Percentiles rank a stretch among this genome's conserved stretches.
Evolutionary conservation across 2,888 invertebrate species (phyloP).

Genomic region (Epinotia brunnichana): DNA sequence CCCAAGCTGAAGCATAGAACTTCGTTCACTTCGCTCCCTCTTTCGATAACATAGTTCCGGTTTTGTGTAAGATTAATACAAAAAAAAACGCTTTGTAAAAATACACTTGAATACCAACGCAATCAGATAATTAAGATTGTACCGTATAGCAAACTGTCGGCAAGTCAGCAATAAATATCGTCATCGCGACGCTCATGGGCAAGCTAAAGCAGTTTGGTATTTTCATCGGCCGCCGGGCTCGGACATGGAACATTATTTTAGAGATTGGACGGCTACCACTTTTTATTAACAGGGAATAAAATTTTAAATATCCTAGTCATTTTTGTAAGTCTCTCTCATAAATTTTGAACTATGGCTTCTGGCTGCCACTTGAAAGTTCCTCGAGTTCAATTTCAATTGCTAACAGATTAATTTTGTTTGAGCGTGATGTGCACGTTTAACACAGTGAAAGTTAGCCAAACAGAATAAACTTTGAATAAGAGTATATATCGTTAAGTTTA

Average conservation of each 20-base stretch:
- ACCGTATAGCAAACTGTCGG: conserved; percentile 4
- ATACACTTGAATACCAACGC: too few relatives aligned
- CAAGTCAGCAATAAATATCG: conserved; percentile 41
- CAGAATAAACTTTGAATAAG: neutral
- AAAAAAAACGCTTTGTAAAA: too few relatives aligned
- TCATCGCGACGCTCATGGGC: conserved; percentile 46
- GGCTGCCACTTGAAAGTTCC: conserved; percentile 40
- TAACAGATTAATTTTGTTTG: conserved; percentile 21
- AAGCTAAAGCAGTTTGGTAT: conserved; percentile 46
- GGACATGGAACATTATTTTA: conserved; percentile 48
- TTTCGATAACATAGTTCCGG: too few relatives aligned
- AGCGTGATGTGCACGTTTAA: conserved; percentile 18
- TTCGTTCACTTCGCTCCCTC: too few relatives aligned
- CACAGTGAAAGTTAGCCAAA: conserved; percentile 22
- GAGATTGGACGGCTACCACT: conserved; percentile 41
- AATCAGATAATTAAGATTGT: too few relatives aligned
- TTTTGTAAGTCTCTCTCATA: conserved; percentile 35
- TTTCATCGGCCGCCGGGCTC: conserved; percentile 47
- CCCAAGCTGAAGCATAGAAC: too few relatives aligned
- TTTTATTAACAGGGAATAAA: conserved; percentile 41
- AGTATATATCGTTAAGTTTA: neutral
- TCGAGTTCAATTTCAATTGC: conserved; percentile 36
- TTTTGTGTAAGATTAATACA: too few relatives aligned
- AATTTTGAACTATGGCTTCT: conserved; percentile 35
- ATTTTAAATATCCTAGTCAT: conserved; percentile 34